Evolutionary conservation across 2,888 invertebrate genomes (phyloP), one percentile per base, ranked within the genome.

Genomic region (Diaprepes abbreviatus): DNA sequence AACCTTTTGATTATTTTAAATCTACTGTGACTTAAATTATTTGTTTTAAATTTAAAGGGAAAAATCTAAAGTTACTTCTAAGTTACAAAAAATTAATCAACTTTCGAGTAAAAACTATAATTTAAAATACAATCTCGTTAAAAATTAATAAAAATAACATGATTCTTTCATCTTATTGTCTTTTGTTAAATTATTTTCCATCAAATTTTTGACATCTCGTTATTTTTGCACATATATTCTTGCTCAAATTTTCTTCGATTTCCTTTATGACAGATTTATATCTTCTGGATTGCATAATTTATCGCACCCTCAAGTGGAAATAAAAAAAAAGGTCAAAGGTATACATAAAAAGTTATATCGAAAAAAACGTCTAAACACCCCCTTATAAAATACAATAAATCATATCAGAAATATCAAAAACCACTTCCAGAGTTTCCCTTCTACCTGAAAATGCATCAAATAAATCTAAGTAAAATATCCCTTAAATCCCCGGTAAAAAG

Each of bases 401-500:
- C 40, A 59, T 45, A 59, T 16, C 55, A 57, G 40, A 50, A 64
- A 70, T 65, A 70, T 70, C 70, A 70, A 65, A 70, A 70, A 55
- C 55, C 70, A 70, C 70, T 66, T 48, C 21, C 17, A 55, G 31
- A 10, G 50, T 33, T 68, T 19, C 69, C 63, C 65, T 24, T 4
- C 55, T 36, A 35, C 45, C 35, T 24, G 35, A 59, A n/a, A 55
- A 52, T 65, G 60, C 65, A 60, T 55, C 31, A 36, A 28, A 70
- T 70, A 70, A 70, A 70, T 70, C 70, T 54, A 33, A 19, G 43
- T 31, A 54, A 65, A 59, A 45, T 59, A 68, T 68, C 68, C 48
- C 28, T 57, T 62, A 68, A 64, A 70, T 66, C 65, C 48, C 60
- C 40, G 52, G 62, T 64, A 70, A 70, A 70, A 70, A 70, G 36